Percentiles rank a stretch among this genome's conserved stretches.
phyloP scores from a whole-genome alignment of 2,113 vertebrate species.

The Eleginops maclovinus region DNA sequence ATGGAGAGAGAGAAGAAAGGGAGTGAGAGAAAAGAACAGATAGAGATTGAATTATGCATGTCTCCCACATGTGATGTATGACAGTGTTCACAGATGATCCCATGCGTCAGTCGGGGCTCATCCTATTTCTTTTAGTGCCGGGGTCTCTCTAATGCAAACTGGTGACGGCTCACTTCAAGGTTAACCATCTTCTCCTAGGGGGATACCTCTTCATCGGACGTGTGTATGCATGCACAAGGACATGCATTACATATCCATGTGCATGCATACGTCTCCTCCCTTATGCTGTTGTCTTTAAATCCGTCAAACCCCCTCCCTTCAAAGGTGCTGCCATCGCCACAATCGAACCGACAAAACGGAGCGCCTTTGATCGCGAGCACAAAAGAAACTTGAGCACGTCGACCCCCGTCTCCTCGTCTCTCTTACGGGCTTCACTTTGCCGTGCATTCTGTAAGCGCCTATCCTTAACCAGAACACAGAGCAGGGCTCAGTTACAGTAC shows the following conservation, averaged over 20 bases:
- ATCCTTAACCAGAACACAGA: constrained; percentile 63
- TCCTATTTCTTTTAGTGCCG: constrained; percentile 62
- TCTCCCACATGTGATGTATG: constrained; percentile 57
- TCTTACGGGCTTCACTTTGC: constrained; percentile 44
- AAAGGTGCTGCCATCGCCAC: constrained; percentile 7
- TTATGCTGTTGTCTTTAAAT: constrained; percentile 38
- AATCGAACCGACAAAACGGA: constrained; percentile 39
- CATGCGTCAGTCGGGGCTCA: constrained; percentile 56
- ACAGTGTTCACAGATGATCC: constrained; percentile 51
- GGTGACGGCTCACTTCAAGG: constrained; percentile 65
- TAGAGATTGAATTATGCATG: constrained; percentile 54
- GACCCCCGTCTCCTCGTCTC: constrained; percentile 28
- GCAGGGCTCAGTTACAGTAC: constrained; percentile 55
- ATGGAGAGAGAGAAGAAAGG: constrained; percentile 5
- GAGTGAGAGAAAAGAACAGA: constrained; percentile 19
- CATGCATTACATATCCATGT: neutral
- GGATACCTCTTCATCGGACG: neutral
- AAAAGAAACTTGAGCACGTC: constrained; percentile 52
- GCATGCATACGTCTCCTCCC: neutral
- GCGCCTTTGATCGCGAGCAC: constrained; percentile 54
- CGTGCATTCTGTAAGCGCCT: constrained; percentile 55
- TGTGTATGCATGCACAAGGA: neutral
- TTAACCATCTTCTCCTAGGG: constrained; percentile 49
- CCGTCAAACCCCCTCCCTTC: constrained; percentile 29
- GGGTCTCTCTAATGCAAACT: constrained; percentile 57